Evolutionary conservation across 2,888 invertebrate genomes (phyloP).

Genomic region (Drosophila mulleri): DNA sequence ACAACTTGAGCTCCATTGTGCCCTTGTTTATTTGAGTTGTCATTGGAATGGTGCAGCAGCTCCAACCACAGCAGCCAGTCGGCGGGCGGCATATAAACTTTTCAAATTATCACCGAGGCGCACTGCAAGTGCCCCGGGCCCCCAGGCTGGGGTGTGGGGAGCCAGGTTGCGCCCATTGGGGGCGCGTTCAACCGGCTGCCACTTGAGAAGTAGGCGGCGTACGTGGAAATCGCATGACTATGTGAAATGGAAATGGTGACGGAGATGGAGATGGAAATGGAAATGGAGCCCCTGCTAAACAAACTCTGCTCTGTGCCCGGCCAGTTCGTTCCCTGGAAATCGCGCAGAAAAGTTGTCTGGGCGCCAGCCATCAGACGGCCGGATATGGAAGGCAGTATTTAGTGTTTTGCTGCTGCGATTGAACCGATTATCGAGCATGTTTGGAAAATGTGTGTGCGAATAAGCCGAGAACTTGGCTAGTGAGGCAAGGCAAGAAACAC

Average conservation of each 20-base stretch:
- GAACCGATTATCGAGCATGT: slow-evolving; percentile 59
- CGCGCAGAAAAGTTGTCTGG: neutral
- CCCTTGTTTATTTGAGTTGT: slow-evolving; percentile 78
- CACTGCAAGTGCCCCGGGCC: slow-evolving; percentile 42
- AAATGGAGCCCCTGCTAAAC: slow-evolving; percentile 42
- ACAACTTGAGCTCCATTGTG: slow-evolving; percentile 54
- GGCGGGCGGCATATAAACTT: slow-evolving; percentile 68
- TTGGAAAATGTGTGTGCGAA: slow-evolving; percentile 44
- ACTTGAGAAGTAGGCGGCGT: slow-evolving; percentile 65
- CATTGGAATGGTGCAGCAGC: slow-evolving; percentile 70
- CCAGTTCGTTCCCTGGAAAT: slow-evolving; percentile 37
- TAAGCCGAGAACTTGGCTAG: slow-evolving; percentile 16
- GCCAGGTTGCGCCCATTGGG: slow-evolving; percentile 47
- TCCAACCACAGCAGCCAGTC: slow-evolving; percentile 35
- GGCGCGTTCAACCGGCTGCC: slow-evolving; percentile 67
- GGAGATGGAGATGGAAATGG: slow-evolving; percentile 53
- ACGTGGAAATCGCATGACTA: slow-evolving; percentile 76
- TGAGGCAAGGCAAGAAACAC: slow-evolving; percentile 3
- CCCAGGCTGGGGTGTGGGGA: neutral
- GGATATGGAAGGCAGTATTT: slow-evolving; percentile 68
- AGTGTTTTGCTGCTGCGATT: slow-evolving; percentile 55
- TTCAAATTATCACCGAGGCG: slow-evolving; percentile 77
- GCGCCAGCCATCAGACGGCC: slow-evolving; percentile 46
- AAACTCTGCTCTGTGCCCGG: neutral
- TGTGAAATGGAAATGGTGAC: slow-evolving; percentile 70